A percentile compares a stretch with the other conserved stretches of the same genome.
Evolutionary conservation across 2,888 invertebrate genomes (phyloP).

Genomic region (Catocala nupta): DNA sequence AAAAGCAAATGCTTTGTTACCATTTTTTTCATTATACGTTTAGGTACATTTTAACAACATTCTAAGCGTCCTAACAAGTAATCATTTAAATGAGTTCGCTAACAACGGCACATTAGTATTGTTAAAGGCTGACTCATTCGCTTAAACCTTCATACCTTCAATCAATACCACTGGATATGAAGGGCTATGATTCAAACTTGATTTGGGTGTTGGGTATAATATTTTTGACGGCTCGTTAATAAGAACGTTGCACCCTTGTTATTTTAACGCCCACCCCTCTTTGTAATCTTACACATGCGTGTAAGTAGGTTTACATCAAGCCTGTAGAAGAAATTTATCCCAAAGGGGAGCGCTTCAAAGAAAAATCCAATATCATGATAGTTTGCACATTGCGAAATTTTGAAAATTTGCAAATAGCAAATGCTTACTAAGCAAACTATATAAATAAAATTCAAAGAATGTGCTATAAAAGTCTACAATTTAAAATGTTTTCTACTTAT

Average conservation of each 20-base stretch:
- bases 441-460: neutral
- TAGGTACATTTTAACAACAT: neutral
- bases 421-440: slow-evolving; percentile 1
- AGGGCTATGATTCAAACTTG: slow-evolving; percentile 68
- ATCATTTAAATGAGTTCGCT: slow-evolving; percentile 2
- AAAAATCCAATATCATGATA: slow-evolving; percentile 28
- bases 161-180: slow-evolving; percentile 60
- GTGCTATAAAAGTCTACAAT: slow-evolving; percentile 6
- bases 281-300: slow-evolving; percentile 68
- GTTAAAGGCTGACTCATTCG: slow-evolving; percentile 41
- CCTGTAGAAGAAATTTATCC: slow-evolving; percentile 41
- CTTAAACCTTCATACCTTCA: slow-evolving; percentile 21
- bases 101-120: slow-evolving; percentile 11
- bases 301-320: slow-evolving; percentile 64
- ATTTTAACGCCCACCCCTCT: slow-evolving; percentile 76
- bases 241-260: slow-evolving; percentile 81
- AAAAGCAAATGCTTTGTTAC: too few species aligned
- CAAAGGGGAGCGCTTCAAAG: neutral
- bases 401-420: neutral
- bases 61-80: neutral
- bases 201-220: slow-evolving; percentile 75
- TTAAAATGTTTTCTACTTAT: slow-evolving; percentile 25
- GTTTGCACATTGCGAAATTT: slow-evolving; percentile 8
- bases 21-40: too few species aligned
- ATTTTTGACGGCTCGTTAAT: slow-evolving; percentile 82